These are phyloP conservation scores for Pseudochirops cupreus DNA, from an alignment of 2,797 vertebrate genomes.

Conservation along the genomic window DNA sequence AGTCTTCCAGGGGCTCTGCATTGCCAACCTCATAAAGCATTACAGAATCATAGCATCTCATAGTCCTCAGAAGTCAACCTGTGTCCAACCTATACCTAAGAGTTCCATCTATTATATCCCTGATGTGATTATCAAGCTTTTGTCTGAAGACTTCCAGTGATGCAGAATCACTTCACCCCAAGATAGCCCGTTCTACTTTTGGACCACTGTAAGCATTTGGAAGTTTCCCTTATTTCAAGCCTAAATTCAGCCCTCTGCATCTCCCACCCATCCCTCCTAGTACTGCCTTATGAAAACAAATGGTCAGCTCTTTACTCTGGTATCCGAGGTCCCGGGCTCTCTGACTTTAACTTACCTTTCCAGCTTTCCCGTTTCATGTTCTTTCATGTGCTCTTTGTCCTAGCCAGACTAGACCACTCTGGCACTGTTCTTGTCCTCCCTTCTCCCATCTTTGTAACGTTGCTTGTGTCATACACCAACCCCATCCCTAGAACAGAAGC, in stretches of 20 bases:
- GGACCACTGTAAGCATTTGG: background rate
- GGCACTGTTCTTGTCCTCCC: background rate
- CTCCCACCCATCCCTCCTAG: background rate
- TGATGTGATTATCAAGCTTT: background rate
- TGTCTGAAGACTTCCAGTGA: background rate
- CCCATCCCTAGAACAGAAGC: background rate
- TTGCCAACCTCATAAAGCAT: background rate
- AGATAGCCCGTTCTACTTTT: background rate
- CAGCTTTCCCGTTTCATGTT: background rate
- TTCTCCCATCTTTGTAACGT: background rate
- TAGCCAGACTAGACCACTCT: background rate
- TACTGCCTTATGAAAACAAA: background rate
- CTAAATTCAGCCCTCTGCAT: background rate
- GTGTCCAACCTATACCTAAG: background rate
- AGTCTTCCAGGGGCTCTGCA: background rate
- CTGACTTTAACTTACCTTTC: background rate
- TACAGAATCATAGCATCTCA: background rate
- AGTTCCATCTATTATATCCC: background rate
- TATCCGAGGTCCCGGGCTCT: background rate
- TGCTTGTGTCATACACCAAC: background rate
- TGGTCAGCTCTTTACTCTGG: background rate
- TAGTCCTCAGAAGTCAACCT: background rate
- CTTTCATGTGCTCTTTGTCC: background rate
- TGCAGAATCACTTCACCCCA: background rate
- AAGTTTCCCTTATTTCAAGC: background rate